Percentiles rank a stretch among this genome's conserved stretches.
These are phyloP conservation scores for Pedionomus torquatus DNA, from an alignment of 2,113 vertebrate species.

Conservation along the genomic window DNA sequence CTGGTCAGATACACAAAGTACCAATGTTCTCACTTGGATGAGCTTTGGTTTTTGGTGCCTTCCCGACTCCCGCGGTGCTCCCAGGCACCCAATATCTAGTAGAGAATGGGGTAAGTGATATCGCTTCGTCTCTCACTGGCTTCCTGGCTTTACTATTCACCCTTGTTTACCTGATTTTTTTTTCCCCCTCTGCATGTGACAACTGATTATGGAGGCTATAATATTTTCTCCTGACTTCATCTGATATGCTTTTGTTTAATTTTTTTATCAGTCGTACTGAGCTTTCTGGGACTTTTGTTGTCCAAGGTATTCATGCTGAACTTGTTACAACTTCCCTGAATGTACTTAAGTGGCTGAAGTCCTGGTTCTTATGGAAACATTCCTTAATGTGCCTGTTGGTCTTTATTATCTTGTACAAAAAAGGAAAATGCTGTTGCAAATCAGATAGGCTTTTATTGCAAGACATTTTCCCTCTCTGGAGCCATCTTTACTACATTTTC, in stretches of 20 bases:
- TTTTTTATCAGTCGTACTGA: neutral
- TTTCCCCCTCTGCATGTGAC: neutral
- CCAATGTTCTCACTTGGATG: neutral
- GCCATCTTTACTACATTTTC: neutral
- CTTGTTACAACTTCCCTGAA: neutral
- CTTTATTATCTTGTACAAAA: neutral
- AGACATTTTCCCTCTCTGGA: neutral
- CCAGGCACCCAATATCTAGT: neutral
- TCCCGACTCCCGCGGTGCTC: accelerated
- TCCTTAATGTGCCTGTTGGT: neutral
- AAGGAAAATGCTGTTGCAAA: neutral
- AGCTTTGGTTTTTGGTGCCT: neutral
- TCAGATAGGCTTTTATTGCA: neutral
- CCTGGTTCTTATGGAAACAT: neutral
- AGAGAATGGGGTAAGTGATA: neutral
- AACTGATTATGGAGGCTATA: neutral
- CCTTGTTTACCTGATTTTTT: neutral
- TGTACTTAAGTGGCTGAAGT: neutral
- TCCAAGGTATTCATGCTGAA: neutral
- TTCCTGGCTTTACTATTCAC: neutral
- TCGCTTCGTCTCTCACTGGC: neutral
- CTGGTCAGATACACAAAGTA: neutral
- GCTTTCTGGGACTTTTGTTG: neutral
- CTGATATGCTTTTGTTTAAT: neutral
- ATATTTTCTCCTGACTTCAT: neutral